phyloP scores from a whole-genome alignment of 2,113 vertebrate species.

The Bubalus kerabau region DNA sequence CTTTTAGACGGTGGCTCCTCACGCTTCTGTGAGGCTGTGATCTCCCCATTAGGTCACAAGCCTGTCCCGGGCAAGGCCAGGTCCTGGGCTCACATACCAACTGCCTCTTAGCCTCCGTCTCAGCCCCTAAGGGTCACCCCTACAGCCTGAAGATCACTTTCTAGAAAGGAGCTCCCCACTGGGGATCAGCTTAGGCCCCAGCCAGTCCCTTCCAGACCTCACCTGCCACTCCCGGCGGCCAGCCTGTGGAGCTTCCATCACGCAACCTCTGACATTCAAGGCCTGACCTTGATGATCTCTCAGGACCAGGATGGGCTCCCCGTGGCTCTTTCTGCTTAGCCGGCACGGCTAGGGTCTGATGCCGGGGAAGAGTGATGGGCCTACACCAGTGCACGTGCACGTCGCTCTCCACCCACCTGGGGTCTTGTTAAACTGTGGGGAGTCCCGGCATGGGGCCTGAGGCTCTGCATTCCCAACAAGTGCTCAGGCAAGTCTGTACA shows the following conservation, averaged over 20 bases:
- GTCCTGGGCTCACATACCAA: background rate
- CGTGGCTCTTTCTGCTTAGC: background rate
- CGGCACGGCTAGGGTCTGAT: background rate
- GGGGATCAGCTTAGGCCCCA: background rate
- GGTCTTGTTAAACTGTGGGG: background rate
- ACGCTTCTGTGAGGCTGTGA: background rate
- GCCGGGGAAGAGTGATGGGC: accelerated
- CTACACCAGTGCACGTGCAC: accelerated
- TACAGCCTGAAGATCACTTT: background rate
- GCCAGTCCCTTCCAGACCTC: background rate
- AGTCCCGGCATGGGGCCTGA: background rate
- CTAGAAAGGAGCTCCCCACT: background rate
- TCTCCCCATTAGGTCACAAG: too few relatives aligned
- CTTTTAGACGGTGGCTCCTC: background rate
- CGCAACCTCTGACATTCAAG: accelerated
- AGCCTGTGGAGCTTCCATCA: background rate
- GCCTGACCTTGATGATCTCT: background rate
- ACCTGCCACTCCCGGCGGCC: background rate
- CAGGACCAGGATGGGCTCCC: background rate
- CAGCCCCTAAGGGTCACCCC: background rate
- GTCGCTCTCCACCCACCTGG: background rate
- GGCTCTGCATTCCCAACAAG: background rate
- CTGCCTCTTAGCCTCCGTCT: background rate
- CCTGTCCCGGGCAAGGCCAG: background rate
- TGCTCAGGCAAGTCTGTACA: accelerated